phyloP scores from a whole-genome alignment of 2,113 vertebrate species.

The Vireo altiloquus region DNA sequence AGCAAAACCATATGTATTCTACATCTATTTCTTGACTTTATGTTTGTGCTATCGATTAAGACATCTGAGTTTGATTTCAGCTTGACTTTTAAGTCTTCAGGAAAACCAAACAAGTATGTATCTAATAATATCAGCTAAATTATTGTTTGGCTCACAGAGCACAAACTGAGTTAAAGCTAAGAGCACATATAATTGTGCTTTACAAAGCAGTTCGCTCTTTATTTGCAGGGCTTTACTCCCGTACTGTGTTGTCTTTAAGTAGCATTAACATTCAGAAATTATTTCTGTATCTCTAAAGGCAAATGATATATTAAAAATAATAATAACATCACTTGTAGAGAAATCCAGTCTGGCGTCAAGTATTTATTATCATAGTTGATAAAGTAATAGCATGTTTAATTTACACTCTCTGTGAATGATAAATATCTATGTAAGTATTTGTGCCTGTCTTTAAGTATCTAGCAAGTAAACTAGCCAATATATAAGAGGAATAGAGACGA shows the following conservation, averaged over 20 bases:
- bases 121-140: slow-evolving; percentile 67
- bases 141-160: slow-evolving; percentile 52
- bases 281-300: slow-evolving; percentile 3
- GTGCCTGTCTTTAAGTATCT: slow-evolving; percentile 29
- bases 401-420: slow-evolving; percentile 31
- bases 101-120: slow-evolving; percentile 62
- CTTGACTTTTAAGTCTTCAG: slow-evolving; percentile 71
- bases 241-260: background rate
- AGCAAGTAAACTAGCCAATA: background rate
- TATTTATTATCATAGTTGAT: slow-evolving; percentile 31
- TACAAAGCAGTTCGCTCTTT: slow-evolving; percentile 30
- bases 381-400: slow-evolving; percentile 47
- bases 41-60: slow-evolving; percentile 73
- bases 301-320: background rate
- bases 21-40: slow-evolving; percentile 64
- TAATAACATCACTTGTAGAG: background rate
- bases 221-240: background rate
- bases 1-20: slow-evolving; percentile 64
- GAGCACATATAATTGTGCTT: slow-evolving; percentile 6
- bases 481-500: background rate
- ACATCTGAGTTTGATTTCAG: slow-evolving; percentile 77
- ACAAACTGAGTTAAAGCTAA: slow-evolving; percentile 51
- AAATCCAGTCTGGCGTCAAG: slow-evolving; percentile 33
- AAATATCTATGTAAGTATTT: background rate
- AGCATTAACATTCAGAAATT: slow-evolving; percentile 18